Conservation (phyloP, 2,797 vertebrate genomes). For the Sandelia bainsii region DNA sequence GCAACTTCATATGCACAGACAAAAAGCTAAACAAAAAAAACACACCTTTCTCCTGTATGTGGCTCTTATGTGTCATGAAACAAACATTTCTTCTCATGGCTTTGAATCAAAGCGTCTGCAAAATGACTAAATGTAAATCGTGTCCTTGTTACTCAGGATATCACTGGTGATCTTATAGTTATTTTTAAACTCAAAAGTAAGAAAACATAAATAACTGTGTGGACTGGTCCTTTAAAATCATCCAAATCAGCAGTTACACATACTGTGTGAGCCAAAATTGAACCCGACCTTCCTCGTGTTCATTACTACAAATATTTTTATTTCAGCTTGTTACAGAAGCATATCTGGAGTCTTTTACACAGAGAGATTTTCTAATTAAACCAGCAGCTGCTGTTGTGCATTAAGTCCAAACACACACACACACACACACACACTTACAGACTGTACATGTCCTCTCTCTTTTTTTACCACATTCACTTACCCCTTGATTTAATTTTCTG, state of each 20-base stretch:
- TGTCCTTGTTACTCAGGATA: no score
- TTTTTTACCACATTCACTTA: slow-evolving; percentile 11
- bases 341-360: slow-evolving; percentile 29
- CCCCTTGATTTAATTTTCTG: slow-evolving; percentile 35
- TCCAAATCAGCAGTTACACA: background rate
- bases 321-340: slow-evolving; percentile 19
- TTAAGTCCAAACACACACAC: slow-evolving; percentile 12
- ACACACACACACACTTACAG: slow-evolving; percentile 11
- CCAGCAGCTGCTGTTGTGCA: slow-evolving; percentile 11
- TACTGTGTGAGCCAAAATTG: background rate
- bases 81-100: no score
- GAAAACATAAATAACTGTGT: background rate
- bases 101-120: no score
- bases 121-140: no score
- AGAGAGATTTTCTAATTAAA: slow-evolving; percentile 35
- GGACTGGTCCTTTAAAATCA: background rate
- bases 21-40: no score
- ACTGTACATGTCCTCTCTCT: background rate
- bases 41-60: no score
- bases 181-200: no score
- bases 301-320: slow-evolving; percentile 32
- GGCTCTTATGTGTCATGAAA: no score
- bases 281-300: slow-evolving; percentile 3
- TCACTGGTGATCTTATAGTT: no score
- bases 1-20: no score